Base-by-base conservation (phyloP, 2,888 invertebrate genomes). In the Smittia aterrima region DNA sequence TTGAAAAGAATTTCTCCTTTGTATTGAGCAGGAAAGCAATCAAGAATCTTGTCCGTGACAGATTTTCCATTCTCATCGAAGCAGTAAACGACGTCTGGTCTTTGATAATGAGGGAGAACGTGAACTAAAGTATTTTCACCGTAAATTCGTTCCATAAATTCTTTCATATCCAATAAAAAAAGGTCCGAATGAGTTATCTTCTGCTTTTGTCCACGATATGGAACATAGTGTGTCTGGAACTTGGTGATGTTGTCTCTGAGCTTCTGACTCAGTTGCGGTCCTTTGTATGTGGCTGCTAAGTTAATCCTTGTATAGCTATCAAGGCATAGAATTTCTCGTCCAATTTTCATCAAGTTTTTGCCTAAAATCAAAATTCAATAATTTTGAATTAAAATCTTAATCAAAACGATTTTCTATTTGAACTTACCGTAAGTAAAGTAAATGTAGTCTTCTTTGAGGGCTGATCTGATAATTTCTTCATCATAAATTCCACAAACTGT, bases 61-160 rank as follows among this genome's bases (percentile, higher is more conserved):
- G 86, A 82, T 1, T 81, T 82, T 11, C 86, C 86, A 32, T 80
- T 78, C 38, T 79, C 80, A 78, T 89, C 85, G 78, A 88, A 84
- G 77, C 88, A 88, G 74, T 90, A 78, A 18, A 91, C 82, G 27
- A 90, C 79, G 81, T 90, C 88, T 79, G 88, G 85, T 80, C 86
- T 85, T 77, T 86, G 84, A 79, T 86, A 89, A 78, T 92, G 91
- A 7, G 92, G 89, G 76, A 93, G 79, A 76, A 92, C 81, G 79
- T 90, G 90, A 74, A 81, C 81, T 1, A 83, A 77, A 75, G 86
- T 84, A 3, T 84, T 81, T 0, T 86, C 84, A 0, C 86, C 86
- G 47, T 88, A 81, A n/a, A 84, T 78, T 53, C 83, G 80, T 75
- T 81, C 81, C 1, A 87, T 77, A 0, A 82, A 78, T 70, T 85